A percentile compares a stretch with the other conserved stretches of the same genome.
These are phyloP conservation scores for Molossus alvarezi DNA, from an alignment of 2,797 vertebrate genomes.

Conservation along the genomic window DNA sequence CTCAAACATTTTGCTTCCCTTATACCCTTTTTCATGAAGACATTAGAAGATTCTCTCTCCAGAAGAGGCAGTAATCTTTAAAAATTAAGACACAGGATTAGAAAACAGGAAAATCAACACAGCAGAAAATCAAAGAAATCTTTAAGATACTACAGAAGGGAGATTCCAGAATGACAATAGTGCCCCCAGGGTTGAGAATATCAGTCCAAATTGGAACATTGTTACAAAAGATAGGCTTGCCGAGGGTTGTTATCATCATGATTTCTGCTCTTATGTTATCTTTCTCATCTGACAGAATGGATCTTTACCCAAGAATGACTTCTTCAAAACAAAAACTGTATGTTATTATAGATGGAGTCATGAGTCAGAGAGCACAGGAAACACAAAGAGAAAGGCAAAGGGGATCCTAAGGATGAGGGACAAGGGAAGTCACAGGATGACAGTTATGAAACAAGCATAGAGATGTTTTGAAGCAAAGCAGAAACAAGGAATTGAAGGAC, in stretches of 20 bases:
- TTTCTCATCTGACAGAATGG: conserved; percentile 60
- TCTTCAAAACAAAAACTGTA: conserved; percentile 41
- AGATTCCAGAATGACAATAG: conserved; percentile 55
- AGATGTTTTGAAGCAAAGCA: conserved; percentile 31
- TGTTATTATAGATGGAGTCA: conserved; percentile 8
- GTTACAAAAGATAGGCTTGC: conserved; percentile 67
- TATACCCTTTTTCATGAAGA: background rate
- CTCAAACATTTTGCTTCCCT: background rate
- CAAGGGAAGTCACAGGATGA: conserved; percentile 24
- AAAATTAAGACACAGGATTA: background rate
- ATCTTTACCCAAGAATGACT: conserved; percentile 27
- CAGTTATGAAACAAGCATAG: background rate
- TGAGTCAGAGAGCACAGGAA: background rate
- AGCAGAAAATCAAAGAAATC: conserved; percentile 18
- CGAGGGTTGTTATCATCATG: conserved; percentile 1
- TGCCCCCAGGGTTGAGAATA: background rate
- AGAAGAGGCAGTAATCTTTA: background rate
- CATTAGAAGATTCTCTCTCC: background rate
- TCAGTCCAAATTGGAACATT: background rate
- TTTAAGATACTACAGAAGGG: conserved; percentile 31
- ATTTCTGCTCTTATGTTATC: background rate
- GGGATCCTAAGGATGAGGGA: conserved; percentile 15
- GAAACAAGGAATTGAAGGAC: background rate
- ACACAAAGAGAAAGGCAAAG: conserved; percentile 23
- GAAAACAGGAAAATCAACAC: background rate